A percentile compares a stretch with the other conserved stretches of the same genome.
Conservation (phyloP, 2,888 invertebrate genomes). For the Zygothrica quintamaculata region DNA sequence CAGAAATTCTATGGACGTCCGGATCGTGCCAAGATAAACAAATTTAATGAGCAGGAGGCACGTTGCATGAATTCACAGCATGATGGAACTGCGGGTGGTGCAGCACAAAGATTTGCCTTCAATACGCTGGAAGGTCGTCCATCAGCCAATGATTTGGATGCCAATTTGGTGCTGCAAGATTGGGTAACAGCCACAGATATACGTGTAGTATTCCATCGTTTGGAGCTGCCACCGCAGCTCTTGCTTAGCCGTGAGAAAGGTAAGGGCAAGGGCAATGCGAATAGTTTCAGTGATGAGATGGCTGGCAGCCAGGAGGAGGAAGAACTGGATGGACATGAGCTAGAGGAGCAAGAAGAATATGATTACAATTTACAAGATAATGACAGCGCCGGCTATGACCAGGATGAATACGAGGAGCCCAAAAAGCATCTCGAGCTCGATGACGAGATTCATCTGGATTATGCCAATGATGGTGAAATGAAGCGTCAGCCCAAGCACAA, state of each 20-base stretch:
- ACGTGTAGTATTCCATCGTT: conserved; percentile 95
- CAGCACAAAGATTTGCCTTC: conserved; percentile 95
- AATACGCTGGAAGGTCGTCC: conserved; percentile 98
- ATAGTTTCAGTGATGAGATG: conserved; percentile 83
- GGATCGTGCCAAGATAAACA: conserved; percentile 95
- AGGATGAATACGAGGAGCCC: conserved; percentile 76
- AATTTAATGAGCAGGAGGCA: conserved; percentile 99
- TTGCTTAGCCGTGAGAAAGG: conserved; percentile 57
- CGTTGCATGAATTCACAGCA: conserved; percentile 96
- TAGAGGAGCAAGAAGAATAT: conserved; percentile 68
- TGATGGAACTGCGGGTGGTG: conserved; percentile 85
- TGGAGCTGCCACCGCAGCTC: conserved; percentile 89
- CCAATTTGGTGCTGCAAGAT: conserved; percentile 98
- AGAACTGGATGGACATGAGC: conserved; percentile 57
- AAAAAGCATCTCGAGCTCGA: conserved; percentile 80
- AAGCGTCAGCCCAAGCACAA: conserved; percentile 71
- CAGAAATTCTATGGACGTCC: conserved; percentile 95
- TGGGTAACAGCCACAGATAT: conserved; percentile 99
- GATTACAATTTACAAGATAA: conserved; percentile 80
- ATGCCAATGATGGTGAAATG: conserved; percentile 75
- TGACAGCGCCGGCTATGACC: conserved; percentile 78
- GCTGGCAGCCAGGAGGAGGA: conserved; percentile 73
- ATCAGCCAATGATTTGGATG: conserved; percentile 97
- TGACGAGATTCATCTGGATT: conserved; percentile 75
- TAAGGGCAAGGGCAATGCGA: conserved; percentile 69